A percentile compares a stretch with the other conserved stretches of the same genome.
phyloP scores from a whole-genome alignment of 2,113 vertebrate genomes.

The Brevimyrus niger region DNA sequence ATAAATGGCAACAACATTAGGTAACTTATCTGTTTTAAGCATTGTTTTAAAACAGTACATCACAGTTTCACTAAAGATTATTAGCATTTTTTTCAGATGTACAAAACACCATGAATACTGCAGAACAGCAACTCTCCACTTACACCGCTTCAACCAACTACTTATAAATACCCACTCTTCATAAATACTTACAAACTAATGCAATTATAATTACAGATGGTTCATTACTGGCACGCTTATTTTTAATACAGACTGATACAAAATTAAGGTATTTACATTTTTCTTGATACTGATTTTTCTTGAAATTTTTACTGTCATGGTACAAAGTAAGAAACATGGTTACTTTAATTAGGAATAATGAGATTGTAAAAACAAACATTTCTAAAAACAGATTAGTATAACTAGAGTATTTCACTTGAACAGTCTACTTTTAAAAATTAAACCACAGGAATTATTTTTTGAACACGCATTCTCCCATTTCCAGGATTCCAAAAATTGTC shows the following conservation, averaged over 20 bases:
- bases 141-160: not conserved
- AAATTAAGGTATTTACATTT: not conserved
- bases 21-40: too few species aligned
- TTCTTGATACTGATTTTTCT: not conserved
- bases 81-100: not conserved
- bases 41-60: not conserved
- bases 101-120: not conserved
- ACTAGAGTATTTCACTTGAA: not conserved
- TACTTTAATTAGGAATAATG: not conserved
- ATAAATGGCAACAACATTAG: too few species aligned
- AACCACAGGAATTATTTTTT: not conserved
- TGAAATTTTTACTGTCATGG: not conserved
- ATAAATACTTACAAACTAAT: not conserved
- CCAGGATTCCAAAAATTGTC: not conserved
- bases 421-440: not conserved
- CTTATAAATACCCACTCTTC: not conserved
- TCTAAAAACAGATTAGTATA: not conserved
- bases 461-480: not conserved
- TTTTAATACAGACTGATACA: not conserved
- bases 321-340: not conserved
- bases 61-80: not conserved
- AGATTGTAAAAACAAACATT: not conserved
- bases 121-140: not conserved
- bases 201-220: not conserved
- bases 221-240: not conserved